Percentiles rank a stretch among this genome's conserved stretches.
phyloP scores from a whole-genome alignment of 2,888 invertebrate species.

The Limnephilus marmoratus region DNA sequence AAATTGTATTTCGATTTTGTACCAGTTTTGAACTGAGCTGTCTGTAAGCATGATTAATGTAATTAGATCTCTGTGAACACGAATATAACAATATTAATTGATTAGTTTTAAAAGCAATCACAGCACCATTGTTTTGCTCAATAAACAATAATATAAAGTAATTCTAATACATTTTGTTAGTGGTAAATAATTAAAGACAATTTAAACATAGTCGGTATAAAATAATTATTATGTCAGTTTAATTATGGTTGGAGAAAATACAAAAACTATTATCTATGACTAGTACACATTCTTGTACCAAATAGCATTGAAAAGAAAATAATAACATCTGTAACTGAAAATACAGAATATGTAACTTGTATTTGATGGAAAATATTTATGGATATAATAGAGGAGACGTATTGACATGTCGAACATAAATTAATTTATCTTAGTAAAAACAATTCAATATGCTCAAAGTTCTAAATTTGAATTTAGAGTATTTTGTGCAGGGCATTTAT shows the following conservation, averaged over 20 bases:
- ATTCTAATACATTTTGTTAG: conserved; percentile 50
- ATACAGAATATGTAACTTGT: conserved; percentile 20
- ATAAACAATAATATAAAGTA: conserved; percentile 58
- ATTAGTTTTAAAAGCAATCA: conserved; percentile 64
- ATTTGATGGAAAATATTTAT: neutral
- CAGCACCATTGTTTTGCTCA: conserved; percentile 65
- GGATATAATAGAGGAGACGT: neutral
- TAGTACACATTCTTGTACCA: conserved; percentile 65
- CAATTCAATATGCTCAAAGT: neutral
- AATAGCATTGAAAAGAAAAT: conserved; percentile 58
- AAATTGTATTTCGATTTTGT: neutral
- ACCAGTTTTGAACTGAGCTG: neutral
- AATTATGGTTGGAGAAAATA: conserved; percentile 52
- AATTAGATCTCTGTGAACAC: conserved; percentile 23
- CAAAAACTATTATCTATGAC: conserved; percentile 64
- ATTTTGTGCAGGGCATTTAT: neutral
- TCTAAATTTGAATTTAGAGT: neutral
- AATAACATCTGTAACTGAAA: neutral
- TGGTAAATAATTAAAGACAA: conserved; percentile 43
- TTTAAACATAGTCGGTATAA: conserved; percentile 51
- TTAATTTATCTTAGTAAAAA: neutral
- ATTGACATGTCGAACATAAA: neutral
- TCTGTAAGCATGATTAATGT: neutral
- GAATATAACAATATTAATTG: conserved; percentile 46
- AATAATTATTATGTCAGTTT: conserved; percentile 53